These are phyloP conservation scores for Eupithecia insigniata DNA, from an alignment of 2,888 invertebrate genomes.

Conservation along the genomic window DNA sequence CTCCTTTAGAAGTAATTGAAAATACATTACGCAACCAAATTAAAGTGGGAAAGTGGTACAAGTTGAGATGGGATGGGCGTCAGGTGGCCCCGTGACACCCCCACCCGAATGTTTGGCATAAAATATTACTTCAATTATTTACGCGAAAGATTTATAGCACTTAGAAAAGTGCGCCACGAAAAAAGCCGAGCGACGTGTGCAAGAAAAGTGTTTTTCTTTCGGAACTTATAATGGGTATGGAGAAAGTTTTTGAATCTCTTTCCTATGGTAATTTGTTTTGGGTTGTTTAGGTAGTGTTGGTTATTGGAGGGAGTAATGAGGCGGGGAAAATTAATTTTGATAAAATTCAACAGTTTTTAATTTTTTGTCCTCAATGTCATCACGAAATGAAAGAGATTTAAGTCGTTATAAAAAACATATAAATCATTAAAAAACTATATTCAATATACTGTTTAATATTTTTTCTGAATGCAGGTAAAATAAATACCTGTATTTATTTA, in stretches of 20 bases:
- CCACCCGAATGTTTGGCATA: conserved; percentile 84
- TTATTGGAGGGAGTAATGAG: conserved; percentile 48
- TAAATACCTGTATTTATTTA: neutral
- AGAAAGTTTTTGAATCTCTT: conserved; percentile 81
- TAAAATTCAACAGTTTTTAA: neutral
- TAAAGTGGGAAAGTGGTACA: conserved; percentile 83
- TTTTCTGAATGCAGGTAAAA: neutral
- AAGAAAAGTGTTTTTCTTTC: conserved; percentile 84
- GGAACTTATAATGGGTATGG: conserved; percentile 83
- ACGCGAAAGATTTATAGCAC: conserved; percentile 83
- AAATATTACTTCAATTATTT: conserved; percentile 86
- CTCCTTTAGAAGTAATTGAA: conserved; percentile 83
- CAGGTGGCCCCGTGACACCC: conserved; percentile 77
- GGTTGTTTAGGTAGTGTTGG: conserved; percentile 75
- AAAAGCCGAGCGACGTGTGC: conserved; percentile 83
- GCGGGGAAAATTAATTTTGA: conserved; percentile 29
- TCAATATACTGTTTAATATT: too few species aligned
- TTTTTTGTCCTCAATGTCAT: neutral
- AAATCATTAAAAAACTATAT: too few species aligned
- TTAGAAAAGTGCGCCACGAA: conserved; percentile 84
- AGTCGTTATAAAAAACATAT: neutral
- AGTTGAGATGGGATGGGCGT: conserved; percentile 75
- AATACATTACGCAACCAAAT: conserved; percentile 85
- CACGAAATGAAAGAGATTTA: neutral
- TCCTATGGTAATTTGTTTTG: conserved; percentile 84